A percentile compares a stretch with the other conserved stretches of the same genome.
These are phyloP conservation scores for Helicoverpa zea DNA, from an alignment of 1,140 invertebrate genomes.

Conservation along the genomic window DNA sequence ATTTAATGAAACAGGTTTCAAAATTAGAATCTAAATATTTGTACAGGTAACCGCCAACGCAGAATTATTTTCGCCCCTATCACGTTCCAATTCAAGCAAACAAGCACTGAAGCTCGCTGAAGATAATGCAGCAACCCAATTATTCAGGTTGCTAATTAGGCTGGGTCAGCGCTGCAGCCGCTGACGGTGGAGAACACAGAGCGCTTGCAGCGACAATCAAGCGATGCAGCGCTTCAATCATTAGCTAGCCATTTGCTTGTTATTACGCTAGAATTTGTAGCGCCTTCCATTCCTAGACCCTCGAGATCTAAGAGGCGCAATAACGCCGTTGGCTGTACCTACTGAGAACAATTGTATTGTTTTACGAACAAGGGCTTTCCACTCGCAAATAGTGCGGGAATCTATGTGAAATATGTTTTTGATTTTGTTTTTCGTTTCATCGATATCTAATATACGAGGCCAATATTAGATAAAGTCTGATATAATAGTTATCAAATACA, in stretches of 20 bases:
- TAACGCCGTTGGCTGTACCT: conserved; percentile 51
- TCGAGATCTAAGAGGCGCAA: conserved; percentile 56
- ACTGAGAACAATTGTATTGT: conserved; percentile 58
- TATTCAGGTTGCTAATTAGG: conserved; percentile 32
- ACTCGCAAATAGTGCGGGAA: conserved; percentile 57
- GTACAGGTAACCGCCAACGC: background rate
- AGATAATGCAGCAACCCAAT: conserved; percentile 18
- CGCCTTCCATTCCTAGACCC: conserved; percentile 53
- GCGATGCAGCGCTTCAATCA: conserved; percentile 50
- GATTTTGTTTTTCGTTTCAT: conserved; percentile 26
- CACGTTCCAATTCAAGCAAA: background rate
- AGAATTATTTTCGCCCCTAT: background rate
- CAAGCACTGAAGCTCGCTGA: conserved; percentile 11
- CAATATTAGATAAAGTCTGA: too few species aligned
- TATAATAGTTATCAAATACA: too few species aligned
- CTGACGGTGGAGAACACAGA: conserved; percentile 14
- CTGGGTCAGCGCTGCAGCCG: background rate
- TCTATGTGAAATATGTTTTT: conserved; percentile 52
- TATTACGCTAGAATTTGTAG: conserved; percentile 57
- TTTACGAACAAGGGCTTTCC: conserved; percentile 42
- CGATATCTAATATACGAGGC: background rate
- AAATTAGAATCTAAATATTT: background rate
- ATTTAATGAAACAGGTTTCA: too few species aligned
- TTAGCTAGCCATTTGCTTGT: conserved; percentile 52
- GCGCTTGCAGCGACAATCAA: conserved; percentile 40